Percentiles rank a stretch among this genome's conserved stretches.
These are phyloP conservation scores for Campopleginae sp. DNA, from an alignment of 2,888 invertebrate genomes.

Conservation along the genomic window DNA sequence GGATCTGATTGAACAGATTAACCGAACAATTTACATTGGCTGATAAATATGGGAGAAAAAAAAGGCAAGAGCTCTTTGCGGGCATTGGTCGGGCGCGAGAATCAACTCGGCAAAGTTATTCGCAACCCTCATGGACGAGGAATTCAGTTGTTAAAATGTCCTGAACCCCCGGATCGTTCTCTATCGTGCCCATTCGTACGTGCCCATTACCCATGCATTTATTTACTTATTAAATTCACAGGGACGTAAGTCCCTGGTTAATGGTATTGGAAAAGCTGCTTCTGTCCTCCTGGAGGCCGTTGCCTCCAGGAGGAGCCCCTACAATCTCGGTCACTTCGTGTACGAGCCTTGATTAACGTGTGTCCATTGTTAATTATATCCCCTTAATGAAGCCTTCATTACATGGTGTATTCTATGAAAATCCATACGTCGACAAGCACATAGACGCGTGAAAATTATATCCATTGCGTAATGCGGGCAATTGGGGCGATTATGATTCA, in stretches of 20 bases:
- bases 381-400: slow-evolving; percentile 62
- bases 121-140: slow-evolving; percentile 26
- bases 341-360: slow-evolving; percentile 43
- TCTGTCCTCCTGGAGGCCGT: neutral
- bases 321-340: slow-evolving; percentile 25
- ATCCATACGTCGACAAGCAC: neutral
- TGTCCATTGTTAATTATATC: slow-evolving; percentile 56
- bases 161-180: slow-evolving; percentile 49
- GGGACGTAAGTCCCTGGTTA: neutral
- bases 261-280: neutral
- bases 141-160: slow-evolving; percentile 46
- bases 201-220: neutral
- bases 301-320: slow-evolving; percentile 3
- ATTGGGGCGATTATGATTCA: neutral
- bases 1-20: neutral
- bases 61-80: too few relatives aligned
- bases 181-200: neutral
- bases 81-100: too few relatives aligned
- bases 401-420: slow-evolving; percentile 8
- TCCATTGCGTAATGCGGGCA: neutral
- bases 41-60: neutral
- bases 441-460: neutral
- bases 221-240: neutral
- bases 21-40: neutral
- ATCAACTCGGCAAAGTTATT: neutral